A percentile compares a stretch with the other conserved stretches of the same genome.
Conservation (phyloP, 2,797 vertebrate genomes). For the Cossypha dichroa region DNA sequence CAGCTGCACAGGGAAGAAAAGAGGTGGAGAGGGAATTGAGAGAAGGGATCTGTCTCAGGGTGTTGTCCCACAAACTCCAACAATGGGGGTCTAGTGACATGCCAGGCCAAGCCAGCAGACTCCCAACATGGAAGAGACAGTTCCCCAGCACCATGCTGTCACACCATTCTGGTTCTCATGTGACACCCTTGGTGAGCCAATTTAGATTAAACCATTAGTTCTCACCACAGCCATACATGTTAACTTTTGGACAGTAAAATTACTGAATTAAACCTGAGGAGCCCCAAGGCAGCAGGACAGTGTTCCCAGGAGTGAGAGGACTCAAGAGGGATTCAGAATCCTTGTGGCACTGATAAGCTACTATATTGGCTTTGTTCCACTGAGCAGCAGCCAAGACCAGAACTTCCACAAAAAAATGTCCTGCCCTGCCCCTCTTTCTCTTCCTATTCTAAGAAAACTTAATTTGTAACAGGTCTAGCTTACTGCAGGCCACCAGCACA, state of each 20-base stretch:
- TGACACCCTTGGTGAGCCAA: background rate
- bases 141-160: background rate
- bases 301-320: background rate
- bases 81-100: accelerated
- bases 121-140: background rate
- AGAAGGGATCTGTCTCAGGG: background rate
- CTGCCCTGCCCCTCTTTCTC: background rate
- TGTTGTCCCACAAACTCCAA: background rate
- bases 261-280: background rate
- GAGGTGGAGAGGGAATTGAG: background rate
- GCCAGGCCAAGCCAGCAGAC: background rate
- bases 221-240: background rate
- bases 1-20: conserved; percentile 73
- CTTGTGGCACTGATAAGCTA: background rate
- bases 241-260: background rate
- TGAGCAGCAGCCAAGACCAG: background rate
- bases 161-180: background rate
- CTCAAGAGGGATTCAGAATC: background rate
- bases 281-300: background rate
- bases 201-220: background rate
- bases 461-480: background rate
- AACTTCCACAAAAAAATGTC: background rate
- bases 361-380: background rate
- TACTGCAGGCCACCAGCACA: background rate
- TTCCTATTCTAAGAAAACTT: background rate